Base-by-base conservation (phyloP, 2,888 invertebrate genomes). In the Scrobipalpa costella region DNA sequence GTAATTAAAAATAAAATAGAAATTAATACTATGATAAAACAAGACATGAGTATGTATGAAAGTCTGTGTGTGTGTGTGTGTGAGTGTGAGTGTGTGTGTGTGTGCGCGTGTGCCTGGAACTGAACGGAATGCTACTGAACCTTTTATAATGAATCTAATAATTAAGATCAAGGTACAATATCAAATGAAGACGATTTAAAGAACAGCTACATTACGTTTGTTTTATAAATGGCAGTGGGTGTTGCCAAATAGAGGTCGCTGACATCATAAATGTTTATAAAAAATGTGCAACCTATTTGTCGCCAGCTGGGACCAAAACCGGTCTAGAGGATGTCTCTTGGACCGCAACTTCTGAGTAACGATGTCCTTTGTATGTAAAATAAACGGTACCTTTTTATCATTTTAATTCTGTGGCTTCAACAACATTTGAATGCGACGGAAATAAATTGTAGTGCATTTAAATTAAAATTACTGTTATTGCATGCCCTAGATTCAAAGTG, bases 271-370 rank as follows among this genome's bases (percentile, higher is more conserved):
- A 63, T 65, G 63, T 66, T 67, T 67, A 65, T 64, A 64, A 64
- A 58, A 73, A 65, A 64, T 69, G 68, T 73, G 69, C 68, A 69
- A 68, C 70, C 72, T 77, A 78, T 78, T 70, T 67, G 71, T 67
- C 72, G 67, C 72, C 67, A 55, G 71, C 72, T 72, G 67, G 33
- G 21, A 68, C 67, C 67, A 64, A 69, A 76, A 76, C 73, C 76
- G 76, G 64, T 64, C 62, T 38, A 73, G 27, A 78, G 74, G 79
- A 75, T 78, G 72, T 75, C 73, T 71, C 71, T 27, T 73, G 72
- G 65, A 74, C 52, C 61, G 52, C 40, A 38, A 40, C 11, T 52
- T 61, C 52, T 52, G 61, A 52, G n/a, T 61, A 60, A 67, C 65
- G 70, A 69, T 65, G 60, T 49, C 60, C 33, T 60, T 60, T 60